A percentile compares a stretch with the other conserved stretches of the same genome.
These are phyloP conservation scores for Sebastes nivosus DNA, from an alignment of 2,797 vertebrate genomes.

Conservation along the genomic window DNA sequence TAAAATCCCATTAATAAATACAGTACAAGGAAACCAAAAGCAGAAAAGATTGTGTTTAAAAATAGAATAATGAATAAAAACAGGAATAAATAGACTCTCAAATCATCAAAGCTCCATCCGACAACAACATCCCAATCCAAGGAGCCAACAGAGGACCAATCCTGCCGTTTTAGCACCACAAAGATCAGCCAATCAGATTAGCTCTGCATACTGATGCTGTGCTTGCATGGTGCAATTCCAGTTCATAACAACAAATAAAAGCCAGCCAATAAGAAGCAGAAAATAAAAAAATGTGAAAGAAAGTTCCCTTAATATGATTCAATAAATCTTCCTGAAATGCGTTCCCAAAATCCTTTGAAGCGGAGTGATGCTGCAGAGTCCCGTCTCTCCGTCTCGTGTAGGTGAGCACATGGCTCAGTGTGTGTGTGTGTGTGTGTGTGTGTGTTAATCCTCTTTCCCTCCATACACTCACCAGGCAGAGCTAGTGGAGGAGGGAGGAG, in stretches of 20 bases:
- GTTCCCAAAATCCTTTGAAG: slow-evolving; percentile 8
- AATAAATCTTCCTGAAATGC: not conserved
- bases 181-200: slow-evolving; percentile 61
- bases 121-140: slow-evolving; percentile 51
- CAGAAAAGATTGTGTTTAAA: not conserved
- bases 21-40: not conserved
- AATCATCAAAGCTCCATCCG: slow-evolving; percentile 14
- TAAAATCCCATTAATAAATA: not conserved
- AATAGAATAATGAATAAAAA: not conserved
- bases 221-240: slow-evolving; percentile 43
- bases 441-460: slow-evolving; percentile 79
- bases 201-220: slow-evolving; percentile 21
- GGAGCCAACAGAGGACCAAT: slow-evolving; percentile 36
- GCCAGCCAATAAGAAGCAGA: not conserved
- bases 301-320: slow-evolving; percentile 16
- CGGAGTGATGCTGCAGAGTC: slow-evolving; percentile 25
- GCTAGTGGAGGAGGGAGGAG: slow-evolving; percentile 36
- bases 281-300: not conserved
- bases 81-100: not conserved
- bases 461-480: slow-evolving; percentile 75
- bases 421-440: slow-evolving; percentile 15
- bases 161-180: slow-evolving; percentile 30
- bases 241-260: slow-evolving; percentile 46
- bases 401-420: slow-evolving; percentile 66
- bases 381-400: slow-evolving; percentile 28